Base-by-base conservation (phyloP, 2,113 vertebrate genomes). In the Planiliza haematocheilus region DNA sequence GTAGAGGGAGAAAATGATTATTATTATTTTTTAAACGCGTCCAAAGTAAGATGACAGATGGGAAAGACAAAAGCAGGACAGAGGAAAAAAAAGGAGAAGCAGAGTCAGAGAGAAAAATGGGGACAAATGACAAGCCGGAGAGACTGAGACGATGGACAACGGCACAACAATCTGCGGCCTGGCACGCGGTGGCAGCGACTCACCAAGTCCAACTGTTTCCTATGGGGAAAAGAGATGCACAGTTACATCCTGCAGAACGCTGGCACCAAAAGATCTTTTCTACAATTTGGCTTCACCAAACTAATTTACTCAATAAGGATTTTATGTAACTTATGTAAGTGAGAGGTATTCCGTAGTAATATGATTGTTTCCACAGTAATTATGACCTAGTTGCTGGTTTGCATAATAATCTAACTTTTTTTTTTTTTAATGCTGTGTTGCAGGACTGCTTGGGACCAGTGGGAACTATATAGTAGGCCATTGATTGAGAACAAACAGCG, bases 381-480 rank as follows among this genome's bases (percentile, higher is more conserved):
- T 60, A 18, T 53, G 30, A 46, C 45, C n/a, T 0, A 20, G 7
- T 13, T 17, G 37, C n/a, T 53, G 8, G 20, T 62, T 60, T 34
- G 17, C 5, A 30, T 30, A 30, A 3, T 30, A 30, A 30, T 30
- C 24, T 30, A 5, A 30, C 24, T 30, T 30, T 74, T 69, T 56
- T n/a, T n/a, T n/a, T n/a, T n/a, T n/a, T n/a, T n/a, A n/a, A n/a
- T n/a, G n/a, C 60, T 80, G 24, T 48, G 77, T 66, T 5, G 45
- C 38, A 59, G 55, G n/a, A 48, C 49, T 70, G 52, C 51, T 53
- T 48, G 51, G 43, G 49, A 65, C 68, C 70, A 50, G 37, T 20
- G 70, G 78, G 81, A 84, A 75, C 70, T 63, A 74, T 83, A 87
- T 74, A 79, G 73, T 74, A 79, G 52, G 82, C 67, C 78, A 88